phyloP scores from a whole-genome alignment of 2,888 invertebrate species.

The Romanomermis culicivorax region DNA sequence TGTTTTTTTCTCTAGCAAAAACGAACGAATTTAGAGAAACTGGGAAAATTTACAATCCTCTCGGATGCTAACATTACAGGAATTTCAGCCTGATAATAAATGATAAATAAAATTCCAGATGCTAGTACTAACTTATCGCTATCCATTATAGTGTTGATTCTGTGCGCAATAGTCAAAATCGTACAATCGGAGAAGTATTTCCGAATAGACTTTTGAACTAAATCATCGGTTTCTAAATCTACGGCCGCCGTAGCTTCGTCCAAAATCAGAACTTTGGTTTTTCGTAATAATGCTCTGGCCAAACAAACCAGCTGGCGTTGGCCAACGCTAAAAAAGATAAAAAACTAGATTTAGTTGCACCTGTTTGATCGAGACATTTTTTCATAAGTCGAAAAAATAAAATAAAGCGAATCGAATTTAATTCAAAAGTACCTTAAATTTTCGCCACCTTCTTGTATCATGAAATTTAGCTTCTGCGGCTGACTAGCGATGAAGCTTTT shows the following conservation, averaged over 20 bases:
- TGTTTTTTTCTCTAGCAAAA: too few relatives aligned
- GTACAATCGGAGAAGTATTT: slow-evolving; percentile 65
- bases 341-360: too few relatives aligned
- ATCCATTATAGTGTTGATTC: slow-evolving; percentile 74
- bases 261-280: slow-evolving; percentile 41
- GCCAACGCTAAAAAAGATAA: slow-evolving; percentile 30
- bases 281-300: slow-evolving; percentile 33
- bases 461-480: slow-evolving; percentile 52
- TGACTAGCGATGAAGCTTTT: slow-evolving; percentile 58
- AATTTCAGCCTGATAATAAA: too few relatives aligned
- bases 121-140: not conserved
- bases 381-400: not conserved
- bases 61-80: too few relatives aligned
- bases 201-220: slow-evolving; percentile 52
- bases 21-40: too few relatives aligned
- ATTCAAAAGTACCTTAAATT: slow-evolving; percentile 37
- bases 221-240: slow-evolving; percentile 43
- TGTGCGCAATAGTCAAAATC: slow-evolving; percentile 72
- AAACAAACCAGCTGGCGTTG: slow-evolving; percentile 35
- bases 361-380: not conserved
- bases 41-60: too few relatives aligned
- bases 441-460: slow-evolving; percentile 72
- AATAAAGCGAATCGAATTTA: not conserved
- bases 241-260: slow-evolving; percentile 40
- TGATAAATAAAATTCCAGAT: too few relatives aligned